These are phyloP conservation scores for Bombus breviceps DNA, from an alignment of 1,140 invertebrate genomes.

Conservation along the genomic window DNA sequence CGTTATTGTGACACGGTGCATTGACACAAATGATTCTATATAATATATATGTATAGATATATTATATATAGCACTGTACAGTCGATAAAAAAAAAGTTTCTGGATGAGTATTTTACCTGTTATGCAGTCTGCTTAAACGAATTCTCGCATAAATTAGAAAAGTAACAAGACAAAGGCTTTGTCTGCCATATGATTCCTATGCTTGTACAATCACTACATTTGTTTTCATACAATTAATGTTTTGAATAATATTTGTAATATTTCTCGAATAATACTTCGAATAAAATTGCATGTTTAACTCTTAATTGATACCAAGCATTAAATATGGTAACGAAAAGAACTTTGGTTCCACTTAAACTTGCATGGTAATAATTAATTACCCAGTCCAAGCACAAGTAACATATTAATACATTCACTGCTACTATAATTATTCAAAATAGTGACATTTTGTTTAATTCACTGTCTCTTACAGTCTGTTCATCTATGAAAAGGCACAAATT, in stretches of 20 bases:
- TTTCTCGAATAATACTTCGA: neutral
- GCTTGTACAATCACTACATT: neutral
- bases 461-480: neutral
- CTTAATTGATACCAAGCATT: neutral
- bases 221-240: neutral
- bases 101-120: constrained; percentile 35
- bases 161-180: neutral
- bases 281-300: too few relatives aligned
- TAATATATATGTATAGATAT: constrained; percentile 38
- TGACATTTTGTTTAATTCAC: neutral
- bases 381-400: neutral
- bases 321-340: neutral
- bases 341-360: neutral
- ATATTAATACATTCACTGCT: neutral
- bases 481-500: neutral
- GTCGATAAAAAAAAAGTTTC: constrained; percentile 26
- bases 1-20: constrained; percentile 29
- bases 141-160: neutral
- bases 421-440: neutral
- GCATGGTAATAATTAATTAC: neutral
- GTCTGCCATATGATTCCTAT: too few relatives aligned
- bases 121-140: neutral
- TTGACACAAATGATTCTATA: constrained; percentile 30
- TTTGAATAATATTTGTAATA: too few relatives aligned
- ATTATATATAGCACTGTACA: constrained; percentile 45